Evolutionary conservation across 2,888 invertebrate species (phyloP).

Genomic region (Empis livida): DNA sequence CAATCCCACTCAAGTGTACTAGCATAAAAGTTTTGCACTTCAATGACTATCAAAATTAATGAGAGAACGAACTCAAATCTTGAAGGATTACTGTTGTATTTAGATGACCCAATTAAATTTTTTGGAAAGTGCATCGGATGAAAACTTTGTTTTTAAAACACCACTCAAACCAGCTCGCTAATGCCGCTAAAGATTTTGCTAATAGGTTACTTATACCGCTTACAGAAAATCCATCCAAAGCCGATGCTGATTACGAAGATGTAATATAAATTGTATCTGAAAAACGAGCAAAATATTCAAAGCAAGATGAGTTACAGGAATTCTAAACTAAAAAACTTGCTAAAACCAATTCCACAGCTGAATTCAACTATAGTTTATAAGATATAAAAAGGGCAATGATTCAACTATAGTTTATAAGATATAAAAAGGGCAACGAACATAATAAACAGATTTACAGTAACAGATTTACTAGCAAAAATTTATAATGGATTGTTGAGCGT

Average conservation of each 20-base stretch:
- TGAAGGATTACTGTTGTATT: not conserved
- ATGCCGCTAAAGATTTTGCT: not conserved
- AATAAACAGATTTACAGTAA: not conserved
- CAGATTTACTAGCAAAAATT: not conserved
- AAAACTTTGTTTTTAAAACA: not conserved
- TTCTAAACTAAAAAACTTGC: not conserved
- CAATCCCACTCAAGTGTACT: not conserved
- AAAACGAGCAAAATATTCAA: slow-evolving; percentile 1
- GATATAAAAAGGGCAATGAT: not conserved
- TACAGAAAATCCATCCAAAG: slow-evolving; percentile 6
- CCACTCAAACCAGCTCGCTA: not conserved
- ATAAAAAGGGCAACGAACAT: not conserved
- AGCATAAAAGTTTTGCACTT: not conserved
- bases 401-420: not conserved
- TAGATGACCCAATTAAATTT: not conserved
- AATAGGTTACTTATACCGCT: not conserved
- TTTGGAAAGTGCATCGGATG: not conserved
- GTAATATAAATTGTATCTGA: not conserved
- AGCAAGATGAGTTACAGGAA: not conserved
- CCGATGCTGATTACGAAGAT: slow-evolving; percentile 1
- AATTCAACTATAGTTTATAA: not conserved
- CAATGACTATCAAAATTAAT: not conserved
- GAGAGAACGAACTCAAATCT: not conserved
- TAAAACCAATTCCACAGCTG: not conserved
- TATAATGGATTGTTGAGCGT: not conserved